These are phyloP conservation scores for Pampusana beccarii DNA, from an alignment of 2,113 vertebrate species.

Conservation along the genomic window DNA sequence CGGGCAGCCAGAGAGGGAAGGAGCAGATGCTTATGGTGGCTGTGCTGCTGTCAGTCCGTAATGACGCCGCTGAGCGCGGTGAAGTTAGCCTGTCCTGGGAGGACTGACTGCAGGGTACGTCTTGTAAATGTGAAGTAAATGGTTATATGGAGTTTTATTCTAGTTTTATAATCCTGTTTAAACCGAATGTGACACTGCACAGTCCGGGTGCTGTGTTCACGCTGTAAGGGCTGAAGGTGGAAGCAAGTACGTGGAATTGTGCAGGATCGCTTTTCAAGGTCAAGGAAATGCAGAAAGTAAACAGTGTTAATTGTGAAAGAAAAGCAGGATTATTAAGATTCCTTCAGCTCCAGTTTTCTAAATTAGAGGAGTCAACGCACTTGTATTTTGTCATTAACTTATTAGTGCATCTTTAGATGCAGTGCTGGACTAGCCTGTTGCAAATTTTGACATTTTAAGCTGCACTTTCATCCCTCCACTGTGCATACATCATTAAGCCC, in stretches of 20 bases:
- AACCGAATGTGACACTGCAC: background rate
- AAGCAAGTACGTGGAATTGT: background rate
- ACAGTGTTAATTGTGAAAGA: slow-evolving; percentile 26
- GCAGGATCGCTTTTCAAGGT: slow-evolving; percentile 15
- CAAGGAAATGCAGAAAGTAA: slow-evolving; percentile 8
- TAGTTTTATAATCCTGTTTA: background rate
- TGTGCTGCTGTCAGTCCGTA: background rate
- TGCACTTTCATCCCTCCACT: background rate
- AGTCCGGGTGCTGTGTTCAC: background rate
- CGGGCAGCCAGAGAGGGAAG: background rate
- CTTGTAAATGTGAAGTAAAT: background rate
- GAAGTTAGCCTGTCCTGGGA: background rate
- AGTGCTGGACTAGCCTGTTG: background rate
- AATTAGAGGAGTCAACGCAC: background rate
- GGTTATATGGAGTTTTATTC: background rate
- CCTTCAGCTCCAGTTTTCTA: background rate
- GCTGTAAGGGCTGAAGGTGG: background rate
- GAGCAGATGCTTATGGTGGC: background rate
- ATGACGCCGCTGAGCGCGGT: background rate
- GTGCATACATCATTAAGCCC: background rate
- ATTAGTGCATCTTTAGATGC: background rate
- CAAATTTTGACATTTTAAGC: background rate
- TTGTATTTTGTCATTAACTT: slow-evolving; percentile 45
- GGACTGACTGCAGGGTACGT: background rate
- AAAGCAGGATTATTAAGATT: slow-evolving; percentile 36